Evolutionary conservation across 1,140 invertebrate species (phyloP), one percentile per base, ranked within the genome.

Genomic region (Magallana gigas): DNA sequence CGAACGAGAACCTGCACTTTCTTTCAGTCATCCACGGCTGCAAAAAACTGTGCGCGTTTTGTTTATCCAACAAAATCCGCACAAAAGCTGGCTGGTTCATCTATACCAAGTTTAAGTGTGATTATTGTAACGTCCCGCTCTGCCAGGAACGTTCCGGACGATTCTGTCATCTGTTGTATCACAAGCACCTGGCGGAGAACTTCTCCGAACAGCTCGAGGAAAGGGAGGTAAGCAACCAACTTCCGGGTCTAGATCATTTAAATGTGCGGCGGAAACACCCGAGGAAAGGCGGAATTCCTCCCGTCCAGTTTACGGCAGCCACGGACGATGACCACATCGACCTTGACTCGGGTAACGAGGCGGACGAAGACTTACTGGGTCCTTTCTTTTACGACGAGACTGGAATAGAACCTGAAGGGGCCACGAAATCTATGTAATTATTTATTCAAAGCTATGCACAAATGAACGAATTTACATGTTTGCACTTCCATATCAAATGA

Each of bases 21-120:
- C 68, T 76, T 76, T 76, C 68, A 76, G 68, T 76, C 4, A 76
- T 76, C 23, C 23, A 76, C 7, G 68, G 68, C 12, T 76, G 68
- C 8, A 76, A 76, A 29, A 76, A 76, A 76, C 36, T 76, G 8
- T 76, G 68, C 36, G 68, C 68, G 0, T 76, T 29, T 12, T 76
- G 68, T 76, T 76, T 76, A 9, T 76, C 68, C 8, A 76, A 76
- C 68, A 76, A 76, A 76, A 76, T 76, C 8, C 18, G 68, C 11
- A 76, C 68, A 2, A 76, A 76, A 76, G 68, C 68, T 8, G 68
- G 68, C 36, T 76, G 68, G 68, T 76, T 76, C 68, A 76, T 76
- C 23, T 76, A 76, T 12, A 76, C 68, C 68, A 76, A 76, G 9
- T 76, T 76, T 76, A 76, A 76, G 23, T 76, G 68, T 76, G 36